Evolutionary conservation across 2,888 invertebrate genomes (phyloP), one percentile per base, ranked within the genome.

Genomic region (Hirtodrosophila histrioides): DNA sequence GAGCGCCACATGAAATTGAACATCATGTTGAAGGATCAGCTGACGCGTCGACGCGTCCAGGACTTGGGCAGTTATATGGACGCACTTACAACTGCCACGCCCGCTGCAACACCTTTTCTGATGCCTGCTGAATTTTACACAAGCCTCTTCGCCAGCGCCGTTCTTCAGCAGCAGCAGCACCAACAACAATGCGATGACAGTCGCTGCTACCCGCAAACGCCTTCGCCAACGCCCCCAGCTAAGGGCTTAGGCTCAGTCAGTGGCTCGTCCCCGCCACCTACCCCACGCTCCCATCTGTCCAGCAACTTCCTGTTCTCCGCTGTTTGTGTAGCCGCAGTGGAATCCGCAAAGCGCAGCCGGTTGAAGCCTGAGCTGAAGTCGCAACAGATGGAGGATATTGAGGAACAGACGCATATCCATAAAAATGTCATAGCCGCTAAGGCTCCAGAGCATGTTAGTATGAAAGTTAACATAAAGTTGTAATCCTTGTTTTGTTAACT

Each of bases 101-200:
- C 81, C 4, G 35, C 71, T 0, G 31, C 74, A 0, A 44, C 61
- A 5, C 57, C 74, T 11, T 95, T 95, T 83, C 91, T 96, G 51
- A 92, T 96, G 69, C 96, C 96, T 8, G 94, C 95, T 57, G 96
- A 96, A 88, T 92, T 96, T 80, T 96, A 96, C 89, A 96, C 96
- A 91, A 96, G 94, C 84, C 93, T 96, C 69, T 92, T 96, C 87
- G 96, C 96, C 9, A 96, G 93, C 89, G 94, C 94, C n/a, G 94
- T 94, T 11, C 72, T 91, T 9, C 92, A 94, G 53, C 94, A 94
- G 45, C 93, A 85, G 23, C 86, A 87, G 12, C 88, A 86, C 11
- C 85, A 86, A 7, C 75, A 77, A 4, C 76, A 79, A 35, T 62
- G 48, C 24, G 69, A 80, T 24, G 39, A n/a, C 35, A 55, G 27